These are phyloP conservation scores for Rhopalosiphum nymphaeae DNA, from an alignment of 2,888 invertebrate genomes.

Conservation along the genomic window DNA sequence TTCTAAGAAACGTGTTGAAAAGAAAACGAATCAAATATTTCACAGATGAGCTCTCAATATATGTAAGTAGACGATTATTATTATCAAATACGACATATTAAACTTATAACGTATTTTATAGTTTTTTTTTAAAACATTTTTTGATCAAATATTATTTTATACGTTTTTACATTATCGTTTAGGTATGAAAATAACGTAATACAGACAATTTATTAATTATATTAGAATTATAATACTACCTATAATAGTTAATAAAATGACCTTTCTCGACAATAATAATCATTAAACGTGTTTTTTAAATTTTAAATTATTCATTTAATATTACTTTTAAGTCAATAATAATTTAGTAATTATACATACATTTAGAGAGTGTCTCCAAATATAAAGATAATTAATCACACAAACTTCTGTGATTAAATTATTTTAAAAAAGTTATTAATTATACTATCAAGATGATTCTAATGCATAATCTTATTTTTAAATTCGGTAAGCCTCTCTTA, in stretches of 20 bases:
- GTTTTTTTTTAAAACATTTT: neutral
- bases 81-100: neutral
- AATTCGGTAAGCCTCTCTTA: neutral
- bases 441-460: neutral
- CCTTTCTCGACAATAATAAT: neutral
- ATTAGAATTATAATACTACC: neutral
- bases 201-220: neutral
- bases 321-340: neutral
- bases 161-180: neutral
- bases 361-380: neutral
- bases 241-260: neutral
- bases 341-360: neutral
- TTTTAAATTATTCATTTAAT: neutral
- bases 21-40: neutral
- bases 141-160: neutral
- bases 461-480: constrained; percentile 9
- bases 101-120: neutral
- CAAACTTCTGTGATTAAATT: neutral
- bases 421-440: neutral
- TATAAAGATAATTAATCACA: constrained; percentile 2
- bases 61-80: neutral
- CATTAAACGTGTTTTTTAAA: neutral
- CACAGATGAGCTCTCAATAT: neutral
- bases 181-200: neutral
- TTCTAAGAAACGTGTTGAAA: neutral